A percentile compares a stretch with the other conserved stretches of the same genome.
Conservation (phyloP, 2,888 invertebrate genomes). For the Diabrotica balteata region DNA sequence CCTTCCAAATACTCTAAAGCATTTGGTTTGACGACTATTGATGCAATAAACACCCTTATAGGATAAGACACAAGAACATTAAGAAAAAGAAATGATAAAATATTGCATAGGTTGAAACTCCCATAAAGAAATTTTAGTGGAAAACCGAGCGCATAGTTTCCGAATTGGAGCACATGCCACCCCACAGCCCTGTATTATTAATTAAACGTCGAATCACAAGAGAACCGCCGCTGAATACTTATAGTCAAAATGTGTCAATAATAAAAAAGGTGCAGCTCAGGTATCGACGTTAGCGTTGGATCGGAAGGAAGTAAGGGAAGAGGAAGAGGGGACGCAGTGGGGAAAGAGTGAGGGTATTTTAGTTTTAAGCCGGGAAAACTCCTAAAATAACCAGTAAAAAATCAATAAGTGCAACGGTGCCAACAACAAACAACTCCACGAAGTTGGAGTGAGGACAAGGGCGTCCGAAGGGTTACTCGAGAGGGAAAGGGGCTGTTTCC, state of each 20-base stretch:
- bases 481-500: not conserved
- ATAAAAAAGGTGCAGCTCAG: constrained; percentile 39
- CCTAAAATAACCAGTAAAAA: constrained; percentile 54
- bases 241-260: constrained; percentile 40
- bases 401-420: constrained; percentile 53
- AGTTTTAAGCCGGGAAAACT: constrained; percentile 47
- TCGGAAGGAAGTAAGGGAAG: constrained; percentile 20
- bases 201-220: constrained; percentile 1
- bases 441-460: constrained; percentile 14
- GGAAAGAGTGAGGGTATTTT: constrained; percentile 38
- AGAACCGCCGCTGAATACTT: constrained; percentile 25
- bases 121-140: too few species aligned
- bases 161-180: too few species aligned
- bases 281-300: constrained; percentile 32
- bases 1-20: too few species aligned
- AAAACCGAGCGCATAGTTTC: too few species aligned
- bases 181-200: not conserved
- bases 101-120: too few species aligned
- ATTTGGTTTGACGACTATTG: too few species aligned
- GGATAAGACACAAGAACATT: too few species aligned
- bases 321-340: constrained; percentile 5
- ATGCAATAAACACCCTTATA: too few species aligned
- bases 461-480: constrained; percentile 1
- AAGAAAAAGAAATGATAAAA: too few species aligned
- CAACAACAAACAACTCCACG: constrained; percentile 40